Base-by-base conservation (phyloP, 1,140 invertebrate genomes). In the Ostrea edulis region DNA sequence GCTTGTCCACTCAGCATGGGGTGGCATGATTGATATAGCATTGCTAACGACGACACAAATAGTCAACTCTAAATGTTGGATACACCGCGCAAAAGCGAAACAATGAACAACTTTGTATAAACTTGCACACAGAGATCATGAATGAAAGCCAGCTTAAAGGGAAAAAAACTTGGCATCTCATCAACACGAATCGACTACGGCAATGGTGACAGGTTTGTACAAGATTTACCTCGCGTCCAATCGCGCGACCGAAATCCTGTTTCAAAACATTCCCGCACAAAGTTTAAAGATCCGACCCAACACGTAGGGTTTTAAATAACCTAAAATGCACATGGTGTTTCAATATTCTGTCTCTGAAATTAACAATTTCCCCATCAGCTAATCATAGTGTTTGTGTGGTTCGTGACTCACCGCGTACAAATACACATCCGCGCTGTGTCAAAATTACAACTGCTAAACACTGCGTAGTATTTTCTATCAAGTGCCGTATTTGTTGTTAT, bases 81-180 rank as follows among this genome's bases (percentile, higher is more conserved):
- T 77, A 77, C 68, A 77, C 68, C 68, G 68, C 68, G 68, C 68
- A 77, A 77, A 77, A 77, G 68, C 68, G 68, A 77, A 77, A 77
- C 68, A 77, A 77, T 35, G 68, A 77, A 29, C 29, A 35, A 14
- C 68, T 77, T 77, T 77, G 68, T 77, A 77, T 35, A 77, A 77
- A 77, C 68, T 77, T 77, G 68, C 68, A 62, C 17, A 35, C 22
- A 14, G 68, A 77, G 68, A 77, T 35, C 29, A 77, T 77, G 68
- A 77, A 77, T 77, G 68, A 77, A 62, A 44, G 35, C 68, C 22
- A 77, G 68, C 22, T 8, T 77, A 29, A 77, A 77, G 12, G 22
- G 29, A 77, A 77, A 77, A n/a, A 62, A 62, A 77, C 9, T 77
- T 77, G 68, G 68, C 68, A 77, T 77, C 68, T 11, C 68, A 25